Base-by-base conservation (phyloP, 2,888 invertebrate species). In the Nesidiocoris tenuis region DNA sequence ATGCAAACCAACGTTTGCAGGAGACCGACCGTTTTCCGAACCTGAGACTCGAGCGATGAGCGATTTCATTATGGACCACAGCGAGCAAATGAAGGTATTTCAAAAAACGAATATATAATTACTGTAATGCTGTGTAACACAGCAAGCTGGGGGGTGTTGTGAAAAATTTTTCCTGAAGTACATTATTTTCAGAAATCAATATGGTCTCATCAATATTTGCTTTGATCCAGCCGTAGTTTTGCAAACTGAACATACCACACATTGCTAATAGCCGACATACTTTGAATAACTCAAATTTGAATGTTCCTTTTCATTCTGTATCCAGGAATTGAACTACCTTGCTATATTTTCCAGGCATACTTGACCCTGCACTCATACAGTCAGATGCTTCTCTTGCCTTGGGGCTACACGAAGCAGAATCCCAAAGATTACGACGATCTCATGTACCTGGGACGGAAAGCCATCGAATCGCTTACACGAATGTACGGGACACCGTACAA, bases 311-410 rank as follows among this genome's bases (percentile, higher is more conserved):
- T n/a, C n/a, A n/a, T n/a, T n/a, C n/a, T n/a, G n/a, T n/a, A n/a
- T n/a, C n/a, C n/a, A n/a, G n/a, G n/a, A n/a, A n/a, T n/a, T n/a
- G n/a, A n/a, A n/a, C n/a, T n/a, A n/a, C n/a, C n/a, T n/a, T n/a
- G n/a, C n/a, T n/a, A n/a, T n/a, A n/a, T n/a, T n/a, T n/a, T n/a
- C n/a, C 63, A 72, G 74, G 77, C 81, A 0, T 89, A 88, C 81
- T 82, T 90, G 77, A 87, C 88, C 0, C 83, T 90, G 66, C 90
- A 90, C 81, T 88, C 90, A 17, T 90, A 90, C 82, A 87, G 88
- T 0, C 90, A 90, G 75, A 81, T 80, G 80, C 80, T 80, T 79
- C 78, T 81, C 61, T 80, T 83, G 61, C 84, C 85, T 2, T 85
- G 84, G 84, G 83, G 84, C 21, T 84, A 83, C 78, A 81, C 81